These are phyloP conservation scores for Dione juno DNA, from an alignment of 2,888 invertebrate species.

Conservation along the genomic window DNA sequence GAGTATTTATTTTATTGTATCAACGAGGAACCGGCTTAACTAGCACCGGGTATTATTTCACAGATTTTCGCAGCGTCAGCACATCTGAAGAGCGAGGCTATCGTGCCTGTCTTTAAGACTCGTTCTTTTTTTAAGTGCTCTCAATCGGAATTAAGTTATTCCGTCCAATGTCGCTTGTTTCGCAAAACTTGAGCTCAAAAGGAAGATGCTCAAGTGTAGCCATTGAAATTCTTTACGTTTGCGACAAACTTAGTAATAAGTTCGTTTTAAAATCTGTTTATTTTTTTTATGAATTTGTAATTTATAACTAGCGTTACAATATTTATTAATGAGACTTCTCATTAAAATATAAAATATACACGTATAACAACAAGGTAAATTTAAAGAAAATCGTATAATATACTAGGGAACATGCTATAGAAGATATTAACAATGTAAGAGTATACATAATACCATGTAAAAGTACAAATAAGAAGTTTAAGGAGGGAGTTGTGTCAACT, in stretches of 20 bases:
- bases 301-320: background rate
- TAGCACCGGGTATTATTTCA: constrained; percentile 71
- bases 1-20: constrained; percentile 77
- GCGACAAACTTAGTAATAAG: constrained; percentile 45
- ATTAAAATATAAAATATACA: background rate
- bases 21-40: constrained; percentile 67
- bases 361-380: background rate
- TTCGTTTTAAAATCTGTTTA: constrained; percentile 43
- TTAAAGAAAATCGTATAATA: background rate
- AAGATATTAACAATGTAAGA: constrained; percentile 16
- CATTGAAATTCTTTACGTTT: constrained; percentile 47
- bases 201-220: constrained; percentile 45
- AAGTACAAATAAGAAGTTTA: constrained; percentile 33
- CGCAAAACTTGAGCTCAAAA: constrained; percentile 47
- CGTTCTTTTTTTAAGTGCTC: constrained; percentile 67
- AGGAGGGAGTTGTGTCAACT: constrained; percentile 41
- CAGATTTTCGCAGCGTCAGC: constrained; percentile 73
- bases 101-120: constrained; percentile 57
- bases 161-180: constrained; percentile 50
- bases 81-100: constrained; percentile 57
- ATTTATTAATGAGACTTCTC: background rate
- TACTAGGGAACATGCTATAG: constrained; percentile 4
- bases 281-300: constrained; percentile 26
- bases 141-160: constrained; percentile 71
- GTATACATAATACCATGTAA: constrained; percentile 25